phyloP scores from a whole-genome alignment of 2,113 vertebrate genomes.

The Tetraodon nigroviridis region DNA sequence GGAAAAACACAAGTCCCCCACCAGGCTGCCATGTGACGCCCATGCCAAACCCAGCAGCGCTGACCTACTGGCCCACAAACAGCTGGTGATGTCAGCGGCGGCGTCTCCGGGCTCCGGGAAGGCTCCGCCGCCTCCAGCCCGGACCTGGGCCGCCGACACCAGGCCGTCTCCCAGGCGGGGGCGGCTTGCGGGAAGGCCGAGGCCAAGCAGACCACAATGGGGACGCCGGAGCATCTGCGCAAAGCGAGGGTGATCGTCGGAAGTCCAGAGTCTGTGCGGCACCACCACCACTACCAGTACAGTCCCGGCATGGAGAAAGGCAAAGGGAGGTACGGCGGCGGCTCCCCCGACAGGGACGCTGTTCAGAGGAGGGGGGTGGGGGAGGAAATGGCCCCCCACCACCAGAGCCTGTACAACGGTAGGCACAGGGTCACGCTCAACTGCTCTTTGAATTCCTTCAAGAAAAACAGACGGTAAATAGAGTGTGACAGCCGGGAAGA shows the following conservation, averaged over 20 bases:
- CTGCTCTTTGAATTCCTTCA: slow-evolving; percentile 13
- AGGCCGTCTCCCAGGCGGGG: slow-evolving; percentile 44
- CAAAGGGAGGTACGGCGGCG: slow-evolving; percentile 70
- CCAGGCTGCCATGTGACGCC: slow-evolving; percentile 55
- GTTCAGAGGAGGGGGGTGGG: slow-evolving; percentile 79
- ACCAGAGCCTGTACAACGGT: slow-evolving; percentile 85
- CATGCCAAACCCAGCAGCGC: slow-evolving; percentile 43
- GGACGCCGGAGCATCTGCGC: slow-evolving; percentile 84
- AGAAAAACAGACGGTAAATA: background rate
- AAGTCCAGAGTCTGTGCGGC: slow-evolving; percentile 85
- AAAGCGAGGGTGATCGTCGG: slow-evolving; percentile 77
- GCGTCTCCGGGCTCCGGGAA: slow-evolving; percentile 73
- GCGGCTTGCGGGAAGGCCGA: slow-evolving; percentile 77
- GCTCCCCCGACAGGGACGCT: slow-evolving; percentile 77
- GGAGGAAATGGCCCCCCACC: slow-evolving; percentile 80
- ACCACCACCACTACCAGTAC: slow-evolving; percentile 79
- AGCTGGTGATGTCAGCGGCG: slow-evolving; percentile 30
- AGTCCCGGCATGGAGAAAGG: slow-evolving; percentile 78
- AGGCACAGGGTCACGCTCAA: slow-evolving; percentile 72
- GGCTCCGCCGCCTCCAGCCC: slow-evolving; percentile 77
- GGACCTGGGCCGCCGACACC: slow-evolving; percentile 85
- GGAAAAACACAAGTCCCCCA: slow-evolving; percentile 79
- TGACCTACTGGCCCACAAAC: slow-evolving; percentile 62
- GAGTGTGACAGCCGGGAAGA: no score
- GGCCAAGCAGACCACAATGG: slow-evolving; percentile 74